These are phyloP conservation scores for Takifugu flavidus DNA, from an alignment of 2,113 vertebrate species.

Conservation along the genomic window DNA sequence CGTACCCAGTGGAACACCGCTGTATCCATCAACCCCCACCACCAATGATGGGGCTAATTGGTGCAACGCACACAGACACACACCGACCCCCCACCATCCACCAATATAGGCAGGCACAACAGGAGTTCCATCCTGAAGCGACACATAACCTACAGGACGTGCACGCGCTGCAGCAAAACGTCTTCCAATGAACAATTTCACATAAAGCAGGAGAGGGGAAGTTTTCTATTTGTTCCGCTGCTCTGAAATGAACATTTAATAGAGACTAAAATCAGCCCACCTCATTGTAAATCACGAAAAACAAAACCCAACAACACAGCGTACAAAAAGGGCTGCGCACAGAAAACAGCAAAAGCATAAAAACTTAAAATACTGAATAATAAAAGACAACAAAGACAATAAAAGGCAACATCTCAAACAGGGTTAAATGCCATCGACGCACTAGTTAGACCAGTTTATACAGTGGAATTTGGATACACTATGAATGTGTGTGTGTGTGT, in stretches of 20 bases:
- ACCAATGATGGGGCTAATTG: slow-evolving; percentile 66
- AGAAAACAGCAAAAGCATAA: background rate
- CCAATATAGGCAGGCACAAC: slow-evolving; percentile 45
- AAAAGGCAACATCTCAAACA: too few relatives aligned
- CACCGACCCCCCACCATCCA: slow-evolving; percentile 31
- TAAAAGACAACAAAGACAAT: too few relatives aligned
- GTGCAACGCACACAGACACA: slow-evolving; percentile 31
- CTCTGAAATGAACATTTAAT: background rate
- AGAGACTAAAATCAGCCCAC: too few relatives aligned
- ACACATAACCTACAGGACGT: slow-evolving; percentile 48
- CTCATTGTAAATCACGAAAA: too few relatives aligned
- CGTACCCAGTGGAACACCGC: slow-evolving; percentile 53
- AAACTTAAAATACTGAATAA: too few relatives aligned
- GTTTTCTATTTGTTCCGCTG: background rate
- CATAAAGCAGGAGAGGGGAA: background rate
- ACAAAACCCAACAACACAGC: too few relatives aligned
- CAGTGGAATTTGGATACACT: too few relatives aligned
- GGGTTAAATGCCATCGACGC: too few relatives aligned
- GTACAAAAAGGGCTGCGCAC: too few relatives aligned
- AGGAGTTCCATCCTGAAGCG: slow-evolving; percentile 47
- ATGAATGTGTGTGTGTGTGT: background rate
- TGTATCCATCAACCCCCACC: slow-evolving; percentile 34
- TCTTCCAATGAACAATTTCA: slow-evolving; percentile 23
- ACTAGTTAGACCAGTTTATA: too few relatives aligned
- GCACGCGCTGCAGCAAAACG: slow-evolving; percentile 29